These are phyloP conservation scores for Carcina quercana DNA, from an alignment of 2,888 invertebrate species.

Conservation along the genomic window DNA sequence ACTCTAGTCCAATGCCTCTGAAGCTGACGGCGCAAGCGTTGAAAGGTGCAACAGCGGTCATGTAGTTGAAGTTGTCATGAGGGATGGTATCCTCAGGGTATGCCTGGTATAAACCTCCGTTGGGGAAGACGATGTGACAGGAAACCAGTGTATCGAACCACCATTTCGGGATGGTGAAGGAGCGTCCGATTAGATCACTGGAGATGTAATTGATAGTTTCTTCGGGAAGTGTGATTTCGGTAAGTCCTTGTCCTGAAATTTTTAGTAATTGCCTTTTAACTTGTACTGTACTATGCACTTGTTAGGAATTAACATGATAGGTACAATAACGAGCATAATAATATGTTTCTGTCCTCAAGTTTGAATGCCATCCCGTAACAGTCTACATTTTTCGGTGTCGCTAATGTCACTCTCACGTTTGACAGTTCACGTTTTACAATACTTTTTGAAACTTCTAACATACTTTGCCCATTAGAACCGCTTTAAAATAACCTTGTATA, in stretches of 20 bases:
- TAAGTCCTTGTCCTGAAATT: conserved; percentile 26
- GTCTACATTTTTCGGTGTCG: too few species aligned
- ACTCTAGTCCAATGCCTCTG: conserved; percentile 19
- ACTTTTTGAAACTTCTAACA: background rate
- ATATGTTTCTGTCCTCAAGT: background rate
- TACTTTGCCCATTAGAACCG: too few species aligned
- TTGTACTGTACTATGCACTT: conserved; percentile 1
- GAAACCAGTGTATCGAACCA: conserved; percentile 27
- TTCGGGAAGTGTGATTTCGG: conserved; percentile 25
- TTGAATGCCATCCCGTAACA: too few species aligned
- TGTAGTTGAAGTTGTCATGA: conserved; percentile 11
- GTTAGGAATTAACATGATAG: background rate
- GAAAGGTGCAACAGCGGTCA: conserved; percentile 22
- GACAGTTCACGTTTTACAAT: too few species aligned
- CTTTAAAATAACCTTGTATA: too few species aligned
- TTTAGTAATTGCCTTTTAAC: too few species aligned
- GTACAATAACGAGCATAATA: too few species aligned
- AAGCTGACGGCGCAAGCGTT: conserved; percentile 29
- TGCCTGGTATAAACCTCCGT: conserved; percentile 28
- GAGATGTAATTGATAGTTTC: conserved; percentile 23
- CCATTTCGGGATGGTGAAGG: conserved; percentile 27
- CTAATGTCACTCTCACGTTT: too few species aligned
- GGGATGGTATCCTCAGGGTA: conserved; percentile 27
- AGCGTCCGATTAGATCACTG: conserved; percentile 22
- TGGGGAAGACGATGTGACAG: conserved; percentile 35